Evolutionary conservation across 2,113 vertebrate genomes (phyloP).

Genomic region (Oostethus manadensis): DNA sequence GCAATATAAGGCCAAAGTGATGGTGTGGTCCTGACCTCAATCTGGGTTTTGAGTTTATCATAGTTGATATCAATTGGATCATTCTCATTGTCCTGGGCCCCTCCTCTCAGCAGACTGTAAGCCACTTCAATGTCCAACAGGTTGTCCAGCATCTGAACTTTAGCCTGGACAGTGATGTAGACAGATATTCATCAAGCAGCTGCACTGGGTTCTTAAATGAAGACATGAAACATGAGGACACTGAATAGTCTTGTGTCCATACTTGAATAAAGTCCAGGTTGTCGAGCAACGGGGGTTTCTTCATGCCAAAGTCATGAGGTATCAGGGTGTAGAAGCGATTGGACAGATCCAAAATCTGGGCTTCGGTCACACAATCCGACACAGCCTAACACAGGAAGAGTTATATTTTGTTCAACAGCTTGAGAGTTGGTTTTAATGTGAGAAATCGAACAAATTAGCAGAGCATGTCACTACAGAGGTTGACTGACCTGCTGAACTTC

Average conservation of each 20-base stretch:
- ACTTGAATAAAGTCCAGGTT: constrained; percentile 92
- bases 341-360: constrained; percentile 91
- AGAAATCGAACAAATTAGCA: neutral
- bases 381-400: constrained; percentile 55
- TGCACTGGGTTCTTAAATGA: neutral
- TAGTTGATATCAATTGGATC: constrained; percentile 97
- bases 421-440: too few relatives aligned
- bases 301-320: constrained; percentile 98
- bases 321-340: constrained; percentile 98
- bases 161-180: constrained; percentile 72
- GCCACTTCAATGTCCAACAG: constrained; percentile 97
- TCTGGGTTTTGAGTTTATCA: constrained; percentile 92
- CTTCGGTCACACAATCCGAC: constrained; percentile 76
- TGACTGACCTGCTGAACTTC: constrained; percentile 90
- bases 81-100: constrained; percentile 85
- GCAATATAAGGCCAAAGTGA: neutral
- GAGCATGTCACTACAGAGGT: neutral
- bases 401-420: neutral
- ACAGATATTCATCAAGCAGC: neutral
- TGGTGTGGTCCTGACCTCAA: constrained; percentile 74
- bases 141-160: constrained; percentile 98
- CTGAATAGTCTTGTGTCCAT: constrained; percentile 3
- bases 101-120: constrained; percentile 91
- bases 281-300: constrained; percentile 90
- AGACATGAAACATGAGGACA: neutral